A percentile compares a stretch with the other conserved stretches of the same genome.
Evolutionary conservation across 2,888 invertebrate genomes (phyloP).

Genomic region (Leptopilina drosophilae): DNA sequence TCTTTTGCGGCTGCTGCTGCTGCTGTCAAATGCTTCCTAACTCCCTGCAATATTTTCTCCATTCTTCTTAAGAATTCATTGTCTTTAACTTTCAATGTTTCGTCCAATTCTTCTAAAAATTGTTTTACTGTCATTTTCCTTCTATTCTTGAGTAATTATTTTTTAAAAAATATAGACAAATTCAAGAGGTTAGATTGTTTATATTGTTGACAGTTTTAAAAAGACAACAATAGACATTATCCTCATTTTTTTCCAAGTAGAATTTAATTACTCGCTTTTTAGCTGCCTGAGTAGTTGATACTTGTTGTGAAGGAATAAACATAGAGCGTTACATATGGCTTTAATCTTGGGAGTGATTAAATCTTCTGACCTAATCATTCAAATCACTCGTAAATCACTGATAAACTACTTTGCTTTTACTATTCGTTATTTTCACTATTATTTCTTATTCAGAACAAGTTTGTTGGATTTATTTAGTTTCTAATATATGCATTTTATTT

Average conservation of each 20-base stretch:
- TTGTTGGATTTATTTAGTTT: not conserved
- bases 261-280: slow-evolving; percentile 10
- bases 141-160: not conserved
- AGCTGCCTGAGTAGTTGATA: not conserved
- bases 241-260: not conserved
- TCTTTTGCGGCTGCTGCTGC: slow-evolving; percentile 20
- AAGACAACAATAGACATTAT: slow-evolving; percentile 17
- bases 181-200: slow-evolving; percentile 37
- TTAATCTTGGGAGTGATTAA: slow-evolving; percentile 21
- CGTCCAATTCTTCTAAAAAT: not conserved
- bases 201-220: slow-evolving; percentile 31
- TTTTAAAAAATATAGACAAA: not conserved
- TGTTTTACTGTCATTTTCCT: not conserved
- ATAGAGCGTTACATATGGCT: not conserved
- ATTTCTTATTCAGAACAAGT: not conserved
- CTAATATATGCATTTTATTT: slow-evolving; percentile 12
- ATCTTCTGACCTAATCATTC: slow-evolving; percentile 25
- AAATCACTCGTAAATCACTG: slow-evolving; percentile 14
- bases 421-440: slow-evolving; percentile 7
- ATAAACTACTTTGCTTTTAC: not conserved
- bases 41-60: slow-evolving; percentile 33
- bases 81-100: not conserved
- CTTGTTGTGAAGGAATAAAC: not conserved
- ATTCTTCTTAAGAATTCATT: not conserved
- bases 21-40: slow-evolving; percentile 38